Evolutionary conservation across 2,888 invertebrate genomes (phyloP).

Genomic region (Diabrotica balteata): DNA sequence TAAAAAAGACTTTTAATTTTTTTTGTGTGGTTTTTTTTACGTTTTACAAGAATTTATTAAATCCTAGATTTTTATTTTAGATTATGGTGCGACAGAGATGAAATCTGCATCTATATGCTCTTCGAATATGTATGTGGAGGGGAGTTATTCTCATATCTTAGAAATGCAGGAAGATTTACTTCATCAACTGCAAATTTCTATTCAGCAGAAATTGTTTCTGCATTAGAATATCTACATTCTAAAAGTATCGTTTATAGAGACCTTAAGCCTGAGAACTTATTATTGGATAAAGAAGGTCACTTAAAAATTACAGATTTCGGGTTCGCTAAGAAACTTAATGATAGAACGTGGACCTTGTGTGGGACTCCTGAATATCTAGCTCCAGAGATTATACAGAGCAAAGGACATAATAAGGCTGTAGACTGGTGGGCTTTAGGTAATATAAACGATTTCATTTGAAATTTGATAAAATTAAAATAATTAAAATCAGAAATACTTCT

Average conservation of each 20-base stretch:
- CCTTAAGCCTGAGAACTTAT: constrained; percentile 92
- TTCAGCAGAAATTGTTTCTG: constrained; percentile 91
- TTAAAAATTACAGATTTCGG: constrained; percentile 98
- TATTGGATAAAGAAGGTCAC: constrained; percentile 92
- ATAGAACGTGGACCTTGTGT: constrained; percentile 95
- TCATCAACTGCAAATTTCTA: constrained; percentile 90
- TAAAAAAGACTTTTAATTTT: too few relatives aligned
- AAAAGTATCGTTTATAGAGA: constrained; percentile 88
- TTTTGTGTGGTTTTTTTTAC: too few relatives aligned
- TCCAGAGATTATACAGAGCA: constrained; percentile 95
- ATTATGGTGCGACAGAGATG: constrained; percentile 91
- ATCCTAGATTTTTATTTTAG: constrained; percentile 61
- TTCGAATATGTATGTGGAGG: constrained; percentile 97
- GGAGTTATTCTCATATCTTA: constrained; percentile 93
- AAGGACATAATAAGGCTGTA: constrained; percentile 97
- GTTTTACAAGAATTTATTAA: too few relatives aligned
- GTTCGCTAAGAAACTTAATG: constrained; percentile 92
- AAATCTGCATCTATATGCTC: constrained; percentile 93
- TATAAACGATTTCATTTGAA: too few relatives aligned
- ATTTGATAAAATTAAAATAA: too few relatives aligned
- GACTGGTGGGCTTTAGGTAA: constrained; percentile 98
- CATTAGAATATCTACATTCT: constrained; percentile 92
- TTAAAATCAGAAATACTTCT: too few relatives aligned
- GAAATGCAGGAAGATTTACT: constrained; percentile 90
- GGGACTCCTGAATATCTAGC: constrained; percentile 98